These are phyloP conservation scores for Drosophila emarginata DNA, from an alignment of 2,888 invertebrate genomes.

Conservation along the genomic window DNA sequence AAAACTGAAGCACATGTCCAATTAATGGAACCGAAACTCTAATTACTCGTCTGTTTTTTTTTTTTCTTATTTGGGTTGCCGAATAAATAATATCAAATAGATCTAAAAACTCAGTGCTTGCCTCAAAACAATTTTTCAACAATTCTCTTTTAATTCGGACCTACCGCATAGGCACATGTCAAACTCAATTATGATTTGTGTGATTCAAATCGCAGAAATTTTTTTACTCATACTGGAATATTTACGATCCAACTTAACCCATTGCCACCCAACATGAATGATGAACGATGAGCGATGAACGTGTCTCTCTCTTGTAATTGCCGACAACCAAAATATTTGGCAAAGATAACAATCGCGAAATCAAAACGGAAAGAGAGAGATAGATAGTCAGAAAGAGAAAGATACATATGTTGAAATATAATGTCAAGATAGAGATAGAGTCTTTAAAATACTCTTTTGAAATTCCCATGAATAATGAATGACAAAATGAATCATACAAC, in stretches of 20 bases:
- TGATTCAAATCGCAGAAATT: constrained; percentile 14
- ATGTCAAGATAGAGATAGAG: background rate
- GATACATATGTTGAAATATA: too few relatives aligned
- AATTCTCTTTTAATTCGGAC: background rate
- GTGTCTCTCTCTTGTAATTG: constrained; percentile 41
- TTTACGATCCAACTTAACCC: background rate
- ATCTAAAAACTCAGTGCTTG: too few relatives aligned
- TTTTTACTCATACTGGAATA: background rate
- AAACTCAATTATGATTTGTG: constrained; percentile 62
- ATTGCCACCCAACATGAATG: constrained; percentile 8
- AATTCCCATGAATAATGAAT: constrained; percentile 52
- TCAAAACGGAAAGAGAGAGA: background rate
- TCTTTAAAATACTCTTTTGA: constrained; percentile 15
- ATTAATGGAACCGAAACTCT: background rate
- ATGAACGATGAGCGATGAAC: background rate
- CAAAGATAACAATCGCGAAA: constrained; percentile 34
- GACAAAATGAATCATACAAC: constrained; percentile 49
- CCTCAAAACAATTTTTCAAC: background rate
- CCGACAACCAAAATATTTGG: constrained; percentile 36
- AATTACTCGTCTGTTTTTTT: background rate
- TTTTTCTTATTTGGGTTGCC: too few relatives aligned
- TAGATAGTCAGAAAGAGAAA: background rate
- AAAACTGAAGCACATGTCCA: constrained; percentile 1
- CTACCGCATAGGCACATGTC: constrained; percentile 51
- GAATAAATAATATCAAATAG: too few relatives aligned